Evolutionary conservation across 1,140 invertebrate genomes (phyloP).

Genomic region (Scylla paramamosain): DNA sequence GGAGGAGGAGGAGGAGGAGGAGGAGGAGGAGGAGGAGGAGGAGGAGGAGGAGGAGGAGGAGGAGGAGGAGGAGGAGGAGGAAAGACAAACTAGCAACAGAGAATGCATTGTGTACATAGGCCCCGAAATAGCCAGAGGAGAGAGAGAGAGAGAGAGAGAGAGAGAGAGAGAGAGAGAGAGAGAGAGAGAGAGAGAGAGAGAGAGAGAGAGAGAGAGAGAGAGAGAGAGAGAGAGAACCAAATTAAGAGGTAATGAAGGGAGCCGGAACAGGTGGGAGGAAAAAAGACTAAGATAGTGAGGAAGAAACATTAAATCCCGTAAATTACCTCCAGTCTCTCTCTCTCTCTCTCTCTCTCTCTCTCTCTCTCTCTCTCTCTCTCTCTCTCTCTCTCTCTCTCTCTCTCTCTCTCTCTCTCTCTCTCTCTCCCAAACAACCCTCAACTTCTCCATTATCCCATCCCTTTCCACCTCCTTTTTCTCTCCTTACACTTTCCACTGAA

Average conservation of each 20-base stretch:
- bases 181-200: neutral
- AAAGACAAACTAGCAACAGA: neutral
- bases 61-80: slow-evolving; percentile 7
- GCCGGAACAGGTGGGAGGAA: neutral
- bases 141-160: neutral
- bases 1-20: neutral
- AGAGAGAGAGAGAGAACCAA: neutral
- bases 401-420: too few species aligned
- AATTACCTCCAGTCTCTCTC: too few species aligned
- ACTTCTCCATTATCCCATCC: too few species aligned
- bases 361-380: too few species aligned
- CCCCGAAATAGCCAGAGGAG: neutral
- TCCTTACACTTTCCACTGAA: too few species aligned
- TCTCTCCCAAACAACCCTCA: too few species aligned
- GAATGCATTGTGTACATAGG: neutral
- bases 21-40: neutral
- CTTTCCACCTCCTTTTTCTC: too few species aligned
- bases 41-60: slow-evolving; percentile 17
- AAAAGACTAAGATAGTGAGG: neutral
- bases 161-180: neutral
- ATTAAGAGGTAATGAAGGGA: neutral
- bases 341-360: too few species aligned
- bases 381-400: too few species aligned
- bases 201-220: slow-evolving; percentile 19
- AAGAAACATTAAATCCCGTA: too few species aligned